Percentiles rank a stretch among this genome's conserved stretches.
phyloP scores from a whole-genome alignment of 2,797 vertebrate genomes.

The Sebastes reedi region DNA sequence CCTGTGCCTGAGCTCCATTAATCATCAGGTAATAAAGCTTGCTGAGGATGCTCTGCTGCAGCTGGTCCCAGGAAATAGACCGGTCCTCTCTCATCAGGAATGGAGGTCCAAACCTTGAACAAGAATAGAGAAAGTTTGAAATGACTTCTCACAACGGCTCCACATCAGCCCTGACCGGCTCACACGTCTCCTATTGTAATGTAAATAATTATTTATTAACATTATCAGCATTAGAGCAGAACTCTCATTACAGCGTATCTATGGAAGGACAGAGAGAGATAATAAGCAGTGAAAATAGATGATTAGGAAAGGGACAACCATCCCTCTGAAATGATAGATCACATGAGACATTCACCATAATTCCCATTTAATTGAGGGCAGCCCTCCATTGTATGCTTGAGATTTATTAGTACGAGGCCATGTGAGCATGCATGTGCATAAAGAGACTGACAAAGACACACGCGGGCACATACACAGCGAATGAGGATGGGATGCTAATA shows the following conservation, averaged over 20 bases:
- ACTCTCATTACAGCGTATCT: constrained; percentile 38
- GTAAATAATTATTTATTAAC: constrained; percentile 30
- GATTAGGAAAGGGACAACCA: constrained; percentile 26
- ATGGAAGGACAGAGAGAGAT: constrained; percentile 14
- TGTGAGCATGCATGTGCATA: not conserved
- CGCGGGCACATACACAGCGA: not conserved
- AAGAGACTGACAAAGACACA: not conserved
- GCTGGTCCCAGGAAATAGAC: constrained; percentile 91
- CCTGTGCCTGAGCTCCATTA: constrained; percentile 85
- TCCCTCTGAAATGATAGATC: constrained; percentile 36
- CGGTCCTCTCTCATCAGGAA: constrained; percentile 92
- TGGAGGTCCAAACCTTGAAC: constrained; percentile 91
- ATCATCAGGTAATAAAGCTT: constrained; percentile 91
- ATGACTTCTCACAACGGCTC: not conserved
- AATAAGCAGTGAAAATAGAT: constrained; percentile 21
- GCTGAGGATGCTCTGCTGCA: constrained; percentile 91
- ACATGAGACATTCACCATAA: constrained; percentile 47
- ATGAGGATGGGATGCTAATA: not conserved
- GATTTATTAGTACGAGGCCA: constrained; percentile 37
- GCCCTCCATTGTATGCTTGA: constrained; percentile 15
- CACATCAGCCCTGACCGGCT: not conserved
- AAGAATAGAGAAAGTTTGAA: not conserved
- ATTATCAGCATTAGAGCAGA: constrained; percentile 10
- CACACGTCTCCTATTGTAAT: constrained; percentile 3
- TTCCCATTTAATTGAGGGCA: constrained; percentile 53